These are phyloP conservation scores for Pyrgus malvae DNA, from an alignment of 2,888 invertebrate species.

Conservation along the genomic window DNA sequence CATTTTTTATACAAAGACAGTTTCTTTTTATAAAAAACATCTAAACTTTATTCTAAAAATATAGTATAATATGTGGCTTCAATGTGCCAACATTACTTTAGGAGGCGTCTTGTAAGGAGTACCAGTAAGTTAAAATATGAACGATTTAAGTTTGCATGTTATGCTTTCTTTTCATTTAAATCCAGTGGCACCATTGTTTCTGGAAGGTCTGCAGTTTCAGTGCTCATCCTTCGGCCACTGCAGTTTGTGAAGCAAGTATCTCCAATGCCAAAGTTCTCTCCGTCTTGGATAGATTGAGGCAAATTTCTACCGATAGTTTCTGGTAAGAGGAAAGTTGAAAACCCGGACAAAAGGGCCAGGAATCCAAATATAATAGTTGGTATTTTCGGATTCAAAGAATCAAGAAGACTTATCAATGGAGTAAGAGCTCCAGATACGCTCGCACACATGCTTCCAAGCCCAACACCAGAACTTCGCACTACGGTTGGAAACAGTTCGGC, in stretches of 20 bases:
- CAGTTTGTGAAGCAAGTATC: constrained; percentile 91
- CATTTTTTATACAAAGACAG: neutral
- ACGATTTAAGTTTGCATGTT: no score
- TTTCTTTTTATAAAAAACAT: neutral
- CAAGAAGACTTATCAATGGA: constrained; percentile 88
- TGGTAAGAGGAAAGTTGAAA: constrained; percentile 87
- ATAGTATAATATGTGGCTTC: neutral
- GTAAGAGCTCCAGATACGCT: constrained; percentile 91
- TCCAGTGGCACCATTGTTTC: constrained; percentile 74
- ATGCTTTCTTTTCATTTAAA: constrained; percentile 56
- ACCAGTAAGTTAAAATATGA: no score
- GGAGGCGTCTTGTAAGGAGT: no score
- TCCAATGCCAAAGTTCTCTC: constrained; percentile 90
- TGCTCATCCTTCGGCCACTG: constrained; percentile 68
- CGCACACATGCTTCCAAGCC: constrained; percentile 92
- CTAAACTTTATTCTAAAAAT: neutral
- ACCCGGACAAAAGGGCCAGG: constrained; percentile 87
- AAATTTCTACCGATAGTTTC: constrained; percentile 91
- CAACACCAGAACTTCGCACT: constrained; percentile 91
- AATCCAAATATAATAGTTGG: constrained; percentile 90
- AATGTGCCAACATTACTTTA: neutral
- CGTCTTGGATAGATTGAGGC: constrained; percentile 92
- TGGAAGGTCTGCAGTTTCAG: constrained; percentile 57
- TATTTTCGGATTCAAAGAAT: constrained; percentile 89
- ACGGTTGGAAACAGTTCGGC: constrained; percentile 94